Evolutionary conservation across 2,113 vertebrate genomes (phyloP), one percentile per base, ranked within the genome.

Genomic region (Lepisosteus oculatus): DNA sequence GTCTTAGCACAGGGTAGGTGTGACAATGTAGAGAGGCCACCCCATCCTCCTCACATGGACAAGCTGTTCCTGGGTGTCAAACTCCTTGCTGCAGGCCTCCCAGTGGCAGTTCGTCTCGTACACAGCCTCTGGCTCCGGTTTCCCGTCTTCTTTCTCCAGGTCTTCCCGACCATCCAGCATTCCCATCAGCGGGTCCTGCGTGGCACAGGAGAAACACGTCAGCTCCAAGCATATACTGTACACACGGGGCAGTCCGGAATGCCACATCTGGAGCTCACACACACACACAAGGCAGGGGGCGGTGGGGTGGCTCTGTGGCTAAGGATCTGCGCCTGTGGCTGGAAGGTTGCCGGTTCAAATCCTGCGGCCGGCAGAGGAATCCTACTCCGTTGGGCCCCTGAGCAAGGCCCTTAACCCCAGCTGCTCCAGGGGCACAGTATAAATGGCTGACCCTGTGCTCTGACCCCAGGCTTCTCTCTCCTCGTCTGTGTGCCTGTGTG

Each of bases 41-140:
- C 55, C 47, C 8, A 71, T 11, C 62, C 63, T 74, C 6, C 86
- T 96, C 90, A 98, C 96, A 3, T 98, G 96, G 79, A 98, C 96
- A 43, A 98, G 93, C 79, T 99, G 97, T 75, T 99, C 96, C 82
- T 99, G 97, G 0, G 96, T 98, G 71, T 98, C 96, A 2, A 98
- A 98, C 72, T 99, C 97, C 79, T 96, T 98, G 88, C 84, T 94
- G 77, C 97, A 98, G 75, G 92, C 95, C 0, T 97, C 95, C 97
- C 97, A 99, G 87, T 89, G 95, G 83, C 96, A 99, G 78, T 97
- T 97, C 8, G 97, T 99, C 86, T 99, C 97, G 5, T 99, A 99
- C 59, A 98, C 81, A 0, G 90, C 86, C 64, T 99, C 96, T 0
- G 93, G 88, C 78, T 99, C 97, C 0, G 90, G 92, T 74, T 97